Evolutionary conservation across 2,797 vertebrate species (phyloP), one percentile per base, ranked within the genome.

Genomic region (Salmo trutta): DNA sequence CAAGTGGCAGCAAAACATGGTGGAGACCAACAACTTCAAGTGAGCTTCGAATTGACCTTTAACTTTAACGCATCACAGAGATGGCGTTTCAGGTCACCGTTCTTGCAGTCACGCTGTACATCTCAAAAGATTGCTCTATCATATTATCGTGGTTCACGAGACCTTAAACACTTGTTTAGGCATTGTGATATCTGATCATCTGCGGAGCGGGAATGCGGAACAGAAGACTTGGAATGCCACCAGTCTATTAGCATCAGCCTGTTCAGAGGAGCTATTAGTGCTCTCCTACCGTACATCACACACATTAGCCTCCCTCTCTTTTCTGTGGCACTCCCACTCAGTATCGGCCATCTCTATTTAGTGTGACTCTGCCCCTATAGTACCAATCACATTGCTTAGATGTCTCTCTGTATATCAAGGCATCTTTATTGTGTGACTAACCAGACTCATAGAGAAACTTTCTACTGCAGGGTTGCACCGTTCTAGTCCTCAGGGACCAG

Each of bases 1-100:
- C 93, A 96, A 93, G 79, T 99, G 97, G 98, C 94, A 96, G 71
- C 95, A 97, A 93, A 97, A 96, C 90, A 94, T 96, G 85, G 95
- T 95, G 1, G 97, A 97, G 92, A 93, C 95, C 71, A 96, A 94
- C 86, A 94, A 94, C 83, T 98, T 98, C 92, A 99, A 97, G 98
- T 99, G 92, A 92, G 94, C 85, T 47, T 47, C 41, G 12, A 47
- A 47, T 14, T 12, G 41, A 75, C 14, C 74, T 3, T 72, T 5
- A 17, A 10, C 31, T 47, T 74, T 27, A 54, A 41, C 7, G 4
- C 71, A 6, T 71, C 27, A 33, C 19, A 68, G 6, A 47, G 14
- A 27, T 16, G 27, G 47, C 7, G 3, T 52, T 5, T 4, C 62
- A 65, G 27, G 41, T 47, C 16, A 33, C 1, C 27, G 1, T 47